These are phyloP conservation scores for Dicranocentrus wangi DNA, from an alignment of 2,888 invertebrate genomes.

Conservation along the genomic window DNA sequence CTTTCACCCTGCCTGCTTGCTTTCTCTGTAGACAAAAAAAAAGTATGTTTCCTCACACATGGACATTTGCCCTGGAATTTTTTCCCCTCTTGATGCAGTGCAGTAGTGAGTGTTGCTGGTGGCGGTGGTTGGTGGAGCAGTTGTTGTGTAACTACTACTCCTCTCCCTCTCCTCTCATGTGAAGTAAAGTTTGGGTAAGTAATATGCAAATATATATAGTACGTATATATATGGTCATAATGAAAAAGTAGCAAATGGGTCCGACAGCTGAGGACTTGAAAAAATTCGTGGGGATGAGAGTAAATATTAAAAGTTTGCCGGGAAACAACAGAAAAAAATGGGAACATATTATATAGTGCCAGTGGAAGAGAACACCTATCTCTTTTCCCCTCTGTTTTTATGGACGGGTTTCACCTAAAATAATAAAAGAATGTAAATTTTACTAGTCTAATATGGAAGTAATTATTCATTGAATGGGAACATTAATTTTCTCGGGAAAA, in stretches of 20 bases:
- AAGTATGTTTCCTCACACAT: constrained; percentile 12
- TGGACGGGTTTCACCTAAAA: constrained; percentile 32
- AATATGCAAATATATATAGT: constrained; percentile 54
- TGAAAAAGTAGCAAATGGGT: constrained; percentile 54
- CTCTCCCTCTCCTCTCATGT: constrained; percentile 2
- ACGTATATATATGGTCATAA: constrained; percentile 57
- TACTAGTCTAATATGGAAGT: constrained; percentile 63
- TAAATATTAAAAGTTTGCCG: constrained; percentile 42
- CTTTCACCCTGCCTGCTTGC: constrained; percentile 47
- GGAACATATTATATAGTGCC: no score
- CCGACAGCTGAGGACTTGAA: constrained; percentile 56
- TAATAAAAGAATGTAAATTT: constrained; percentile 63
- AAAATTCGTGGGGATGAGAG: constrained; percentile 24
- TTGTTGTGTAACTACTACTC: constrained; percentile 2
- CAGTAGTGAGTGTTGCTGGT: constrained; percentile 6
- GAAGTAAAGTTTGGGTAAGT: constrained; percentile 43
- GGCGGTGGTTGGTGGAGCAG: no score
- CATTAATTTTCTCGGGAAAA: constrained; percentile 59
- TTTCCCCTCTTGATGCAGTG: constrained; percentile 31
- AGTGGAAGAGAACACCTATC: no score
- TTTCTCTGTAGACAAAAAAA: constrained; percentile 31
- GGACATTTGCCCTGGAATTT: not conserved
- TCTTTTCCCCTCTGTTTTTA: constrained; percentile 8
- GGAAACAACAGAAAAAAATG: constrained; percentile 26
- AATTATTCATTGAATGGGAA: constrained; percentile 69